These are phyloP conservation scores for Heterotis niloticus DNA, from an alignment of 2,113 vertebrate species.

Conservation along the genomic window DNA sequence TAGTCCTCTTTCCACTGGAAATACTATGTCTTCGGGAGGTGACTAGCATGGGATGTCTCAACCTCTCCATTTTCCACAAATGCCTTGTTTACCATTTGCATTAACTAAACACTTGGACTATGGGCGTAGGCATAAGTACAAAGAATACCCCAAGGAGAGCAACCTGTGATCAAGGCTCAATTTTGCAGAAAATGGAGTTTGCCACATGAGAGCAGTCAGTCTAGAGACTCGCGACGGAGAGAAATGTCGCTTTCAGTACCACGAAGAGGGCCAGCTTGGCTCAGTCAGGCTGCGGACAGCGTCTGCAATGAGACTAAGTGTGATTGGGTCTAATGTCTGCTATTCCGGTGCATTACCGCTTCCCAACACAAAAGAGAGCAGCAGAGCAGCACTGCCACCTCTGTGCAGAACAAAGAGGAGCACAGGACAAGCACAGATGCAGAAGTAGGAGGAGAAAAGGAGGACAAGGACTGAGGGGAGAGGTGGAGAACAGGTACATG, in stretches of 20 bases:
- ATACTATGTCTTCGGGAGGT: too few relatives aligned
- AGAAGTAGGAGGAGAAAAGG: neutral
- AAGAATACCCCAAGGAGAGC: constrained; percentile 34
- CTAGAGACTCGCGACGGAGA: constrained; percentile 19
- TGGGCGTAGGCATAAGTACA: constrained; percentile 22
- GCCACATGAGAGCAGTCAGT: constrained; percentile 8
- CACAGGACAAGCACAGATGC: neutral
- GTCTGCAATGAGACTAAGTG: constrained; percentile 30
- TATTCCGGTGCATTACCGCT: constrained; percentile 46
- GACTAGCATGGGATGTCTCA: too few relatives aligned
- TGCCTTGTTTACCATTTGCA: constrained; percentile 36
- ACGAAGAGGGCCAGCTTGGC: constrained; percentile 37
- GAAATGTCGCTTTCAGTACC: constrained; percentile 35
- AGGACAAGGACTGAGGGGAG: neutral
- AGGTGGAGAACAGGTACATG: neutral
- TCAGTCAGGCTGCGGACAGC: constrained; percentile 28
- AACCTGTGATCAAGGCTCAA: neutral
- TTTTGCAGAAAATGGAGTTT: neutral
- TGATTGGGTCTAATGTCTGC: constrained; percentile 48
- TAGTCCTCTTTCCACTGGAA: too few relatives aligned
- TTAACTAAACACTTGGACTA: constrained; percentile 35
- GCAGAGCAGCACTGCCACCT: neutral
- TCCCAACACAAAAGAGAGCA: constrained; percentile 22
- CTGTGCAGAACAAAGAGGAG: neutral
- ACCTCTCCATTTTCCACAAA: constrained; percentile 2